Evolutionary conservation across 2,888 invertebrate genomes (phyloP).

Genomic region (Copidosoma aretas): DNA sequence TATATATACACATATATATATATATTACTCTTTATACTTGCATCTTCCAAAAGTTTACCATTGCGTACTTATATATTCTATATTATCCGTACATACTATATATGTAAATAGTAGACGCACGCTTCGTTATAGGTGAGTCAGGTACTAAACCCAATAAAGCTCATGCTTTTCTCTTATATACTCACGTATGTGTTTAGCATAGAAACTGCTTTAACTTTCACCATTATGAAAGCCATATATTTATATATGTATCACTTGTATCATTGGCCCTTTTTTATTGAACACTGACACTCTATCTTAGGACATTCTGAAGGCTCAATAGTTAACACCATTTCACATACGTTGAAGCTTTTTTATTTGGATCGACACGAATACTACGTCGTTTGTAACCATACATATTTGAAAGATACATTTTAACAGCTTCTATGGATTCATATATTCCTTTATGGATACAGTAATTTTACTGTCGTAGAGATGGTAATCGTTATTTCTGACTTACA

Average conservation of each 20-base stretch:
- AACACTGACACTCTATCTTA: background rate
- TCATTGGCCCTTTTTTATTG: slow-evolving; percentile 3
- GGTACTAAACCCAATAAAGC: slow-evolving; percentile 51
- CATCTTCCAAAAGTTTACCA: slow-evolving; percentile 43
- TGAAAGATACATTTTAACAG: background rate
- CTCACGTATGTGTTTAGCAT: slow-evolving; percentile 55
- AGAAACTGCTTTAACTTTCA: slow-evolving; percentile 48
- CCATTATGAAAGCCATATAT: slow-evolving; percentile 7
- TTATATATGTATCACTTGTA: slow-evolving; percentile 8
- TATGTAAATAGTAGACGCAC: slow-evolving; percentile 59
- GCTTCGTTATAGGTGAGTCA: slow-evolving; percentile 57
- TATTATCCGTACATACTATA: slow-evolving; percentile 34
- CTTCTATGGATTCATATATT: background rate
- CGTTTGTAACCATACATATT: background rate
- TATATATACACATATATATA: slow-evolving; percentile 41
- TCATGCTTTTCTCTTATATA: slow-evolving; percentile 52
- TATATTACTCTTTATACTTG: slow-evolving; percentile 40
- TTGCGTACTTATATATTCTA: slow-evolving; percentile 10
- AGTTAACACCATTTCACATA: background rate
- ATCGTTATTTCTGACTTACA: too few relatives aligned
- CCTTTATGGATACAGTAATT: background rate
- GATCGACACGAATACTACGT: background rate
- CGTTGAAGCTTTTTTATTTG: background rate
- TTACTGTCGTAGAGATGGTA: too few relatives aligned
- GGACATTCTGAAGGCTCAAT: slow-evolving; percentile 4